Evolutionary conservation across 1,140 invertebrate genomes (phyloP).

Genomic region (Aphelinus certus): DNA sequence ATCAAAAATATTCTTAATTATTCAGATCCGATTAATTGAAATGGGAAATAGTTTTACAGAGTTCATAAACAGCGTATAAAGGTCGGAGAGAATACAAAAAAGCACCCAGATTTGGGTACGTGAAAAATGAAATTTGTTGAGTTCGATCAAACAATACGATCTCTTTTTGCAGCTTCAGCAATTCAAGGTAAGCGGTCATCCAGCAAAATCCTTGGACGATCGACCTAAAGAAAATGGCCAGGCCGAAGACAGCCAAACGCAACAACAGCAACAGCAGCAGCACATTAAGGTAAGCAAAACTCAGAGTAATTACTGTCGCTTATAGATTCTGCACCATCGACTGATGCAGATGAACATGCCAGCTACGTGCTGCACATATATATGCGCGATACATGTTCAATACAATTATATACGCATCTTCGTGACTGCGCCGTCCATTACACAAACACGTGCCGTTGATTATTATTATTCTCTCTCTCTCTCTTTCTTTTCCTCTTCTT

Average conservation of each 20-base stretch:
- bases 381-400: not conserved
- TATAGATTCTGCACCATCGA: not conserved
- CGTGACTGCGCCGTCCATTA: not conserved
- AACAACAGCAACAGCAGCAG: slow-evolving; percentile 44
- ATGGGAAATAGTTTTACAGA: too few species aligned
- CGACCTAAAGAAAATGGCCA: slow-evolving; percentile 81
- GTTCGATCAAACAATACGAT: not conserved
- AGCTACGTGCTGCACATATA: not conserved
- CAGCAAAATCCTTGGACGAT: slow-evolving; percentile 66
- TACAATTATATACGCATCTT: not conserved
- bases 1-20: too few species aligned
- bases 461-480: too few species aligned
- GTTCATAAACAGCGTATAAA: too few species aligned
- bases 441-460: not conserved
- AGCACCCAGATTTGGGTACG: too few species aligned
- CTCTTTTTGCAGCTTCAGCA: slow-evolving; percentile 74
- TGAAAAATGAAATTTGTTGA: too few species aligned
- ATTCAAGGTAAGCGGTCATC: slow-evolving; percentile 75
- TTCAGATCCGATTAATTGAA: too few species aligned
- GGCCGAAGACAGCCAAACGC: slow-evolving; percentile 65
- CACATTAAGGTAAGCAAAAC: slow-evolving; percentile 54
- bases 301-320: slow-evolving; percentile 2
- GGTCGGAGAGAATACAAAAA: too few species aligned
- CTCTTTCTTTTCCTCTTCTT: too few species aligned
- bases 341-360: not conserved